Percentiles rank a stretch among this genome's conserved stretches.
Evolutionary conservation across 2,888 invertebrate species (phyloP).

Genomic region (Schizaphis graminum): DNA sequence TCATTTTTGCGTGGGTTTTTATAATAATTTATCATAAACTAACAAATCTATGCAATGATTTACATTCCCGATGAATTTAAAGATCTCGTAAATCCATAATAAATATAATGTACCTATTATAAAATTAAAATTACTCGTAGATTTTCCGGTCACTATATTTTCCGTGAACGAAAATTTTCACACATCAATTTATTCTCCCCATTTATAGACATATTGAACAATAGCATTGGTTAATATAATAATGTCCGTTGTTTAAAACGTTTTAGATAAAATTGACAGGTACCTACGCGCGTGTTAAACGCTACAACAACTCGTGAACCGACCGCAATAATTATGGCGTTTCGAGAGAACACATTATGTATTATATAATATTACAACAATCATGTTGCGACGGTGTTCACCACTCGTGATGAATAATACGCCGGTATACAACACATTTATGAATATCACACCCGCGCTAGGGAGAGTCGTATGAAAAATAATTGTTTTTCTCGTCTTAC

Average conservation of each 20-base stretch:
- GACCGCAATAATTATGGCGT: not conserved
- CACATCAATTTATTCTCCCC: no score
- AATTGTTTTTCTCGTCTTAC: not conserved
- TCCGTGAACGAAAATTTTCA: not conserved
- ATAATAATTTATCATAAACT: not conserved
- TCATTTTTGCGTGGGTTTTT: not conserved
- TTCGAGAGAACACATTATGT: not conserved
- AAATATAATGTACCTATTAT: no score
- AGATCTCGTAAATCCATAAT: not conserved
- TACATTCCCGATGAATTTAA: not conserved
- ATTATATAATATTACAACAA: not conserved
- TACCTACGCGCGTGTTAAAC: not conserved
- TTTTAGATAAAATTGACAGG: not conserved
- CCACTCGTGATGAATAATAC: not conserved
- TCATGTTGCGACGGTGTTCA: not conserved
- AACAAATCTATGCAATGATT: not conserved
- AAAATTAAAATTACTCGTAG: not conserved
- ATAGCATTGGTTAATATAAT: not conserved
- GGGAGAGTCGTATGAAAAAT: not conserved
- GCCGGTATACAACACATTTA: not conserved
- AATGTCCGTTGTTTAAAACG: not conserved
- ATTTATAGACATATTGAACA: not conserved
- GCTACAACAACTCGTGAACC: not conserved
- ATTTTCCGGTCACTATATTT: not conserved
- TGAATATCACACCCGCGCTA: not conserved